phyloP scores from a whole-genome alignment of 2,113 vertebrate species.

The Phrynocephalus versicolor region DNA sequence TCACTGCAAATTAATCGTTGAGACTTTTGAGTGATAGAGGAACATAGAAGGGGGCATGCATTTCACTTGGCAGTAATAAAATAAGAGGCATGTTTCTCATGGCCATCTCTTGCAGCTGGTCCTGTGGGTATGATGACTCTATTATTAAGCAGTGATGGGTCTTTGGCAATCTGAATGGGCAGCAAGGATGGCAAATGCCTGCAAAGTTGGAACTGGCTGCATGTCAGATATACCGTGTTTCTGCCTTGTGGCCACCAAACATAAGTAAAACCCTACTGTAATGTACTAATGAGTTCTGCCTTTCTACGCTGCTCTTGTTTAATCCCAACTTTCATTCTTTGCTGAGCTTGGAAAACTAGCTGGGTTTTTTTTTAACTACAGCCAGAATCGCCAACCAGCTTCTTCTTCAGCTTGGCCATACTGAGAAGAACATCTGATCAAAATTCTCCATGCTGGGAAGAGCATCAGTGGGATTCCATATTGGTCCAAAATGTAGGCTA shows the following conservation, averaged over 20 bases:
- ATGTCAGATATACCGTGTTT: neutral
- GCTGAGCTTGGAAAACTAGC: too few relatives aligned
- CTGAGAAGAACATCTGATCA: neutral
- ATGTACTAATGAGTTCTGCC: neutral
- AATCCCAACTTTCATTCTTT: neutral
- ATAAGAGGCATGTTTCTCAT: neutral
- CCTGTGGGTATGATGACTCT: neutral
- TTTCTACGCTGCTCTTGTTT: neutral
- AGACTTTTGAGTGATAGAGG: neutral
- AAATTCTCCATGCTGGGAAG: neutral
- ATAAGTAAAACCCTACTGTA: neutral
- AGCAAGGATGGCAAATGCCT: neutral
- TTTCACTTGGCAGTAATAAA: neutral
- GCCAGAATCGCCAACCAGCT: neutral
- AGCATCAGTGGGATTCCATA: neutral
- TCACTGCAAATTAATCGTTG: constrained; percentile 15
- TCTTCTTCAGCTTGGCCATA: too few relatives aligned
- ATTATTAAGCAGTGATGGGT: neutral
- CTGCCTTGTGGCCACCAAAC: neutral
- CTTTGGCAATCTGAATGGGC: neutral
- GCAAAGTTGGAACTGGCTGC: neutral
- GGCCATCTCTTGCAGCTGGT: neutral
- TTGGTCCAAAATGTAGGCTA: neutral
- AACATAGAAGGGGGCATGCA: neutral
- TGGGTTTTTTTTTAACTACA: neutral